phyloP scores from a whole-genome alignment of 1,140 invertebrate species.

The Papilio helenus region DNA sequence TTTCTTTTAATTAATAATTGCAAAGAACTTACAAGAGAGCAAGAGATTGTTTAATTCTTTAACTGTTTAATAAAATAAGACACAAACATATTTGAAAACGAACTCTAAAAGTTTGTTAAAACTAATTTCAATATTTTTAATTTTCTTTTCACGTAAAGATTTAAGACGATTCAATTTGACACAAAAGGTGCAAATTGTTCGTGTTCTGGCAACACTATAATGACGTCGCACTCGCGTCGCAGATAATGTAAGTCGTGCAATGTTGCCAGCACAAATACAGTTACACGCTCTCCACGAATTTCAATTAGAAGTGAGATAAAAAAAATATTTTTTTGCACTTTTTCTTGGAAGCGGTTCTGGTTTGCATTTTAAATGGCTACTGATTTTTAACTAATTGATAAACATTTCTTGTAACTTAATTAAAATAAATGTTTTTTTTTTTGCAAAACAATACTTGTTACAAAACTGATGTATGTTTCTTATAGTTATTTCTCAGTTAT shows the following conservation, averaged over 20 bases:
- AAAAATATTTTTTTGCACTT: neutral
- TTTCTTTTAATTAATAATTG: conserved; percentile 10
- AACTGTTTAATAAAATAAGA: no score
- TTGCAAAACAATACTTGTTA: neutral
- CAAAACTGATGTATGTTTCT: neutral
- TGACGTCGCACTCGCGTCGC: conserved; percentile 22
- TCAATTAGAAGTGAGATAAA: conserved; percentile 25
- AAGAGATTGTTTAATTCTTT: neutral
- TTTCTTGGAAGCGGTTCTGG: neutral
- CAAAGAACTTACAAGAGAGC: neutral
- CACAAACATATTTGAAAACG: no score
- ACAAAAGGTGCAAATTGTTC: conserved; percentile 25
- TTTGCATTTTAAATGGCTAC: neutral
- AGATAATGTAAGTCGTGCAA: conserved; percentile 39
- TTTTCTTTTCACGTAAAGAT: neutral
- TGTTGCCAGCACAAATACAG: conserved; percentile 31
- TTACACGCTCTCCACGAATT: conserved; percentile 30
- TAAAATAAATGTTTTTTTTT: neutral
- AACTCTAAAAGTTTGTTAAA: no score
- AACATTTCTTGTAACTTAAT: neutral
- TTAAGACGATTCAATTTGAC: neutral
- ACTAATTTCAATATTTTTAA: no score
- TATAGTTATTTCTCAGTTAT: no score
- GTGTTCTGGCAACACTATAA: conserved; percentile 9
- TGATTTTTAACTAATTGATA: conserved; percentile 9